A percentile compares a stretch with the other conserved stretches of the same genome.
phyloP scores from a whole-genome alignment of 2,113 vertebrate genomes.

The Channa argus region DNA sequence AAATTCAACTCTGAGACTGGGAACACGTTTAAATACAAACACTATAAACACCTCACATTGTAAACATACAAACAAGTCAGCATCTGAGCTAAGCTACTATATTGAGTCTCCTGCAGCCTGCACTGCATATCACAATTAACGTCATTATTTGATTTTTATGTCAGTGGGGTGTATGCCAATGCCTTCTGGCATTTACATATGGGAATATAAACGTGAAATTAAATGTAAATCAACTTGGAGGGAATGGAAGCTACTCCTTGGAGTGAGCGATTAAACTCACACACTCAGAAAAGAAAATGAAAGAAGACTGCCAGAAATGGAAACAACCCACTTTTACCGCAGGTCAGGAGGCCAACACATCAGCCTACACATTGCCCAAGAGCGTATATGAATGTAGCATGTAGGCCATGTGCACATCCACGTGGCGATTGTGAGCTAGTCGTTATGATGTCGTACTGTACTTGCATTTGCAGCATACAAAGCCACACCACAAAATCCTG shows the following conservation, averaged over 20 bases:
- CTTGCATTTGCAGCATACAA: too few relatives aligned
- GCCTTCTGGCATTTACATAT: conserved; percentile 86
- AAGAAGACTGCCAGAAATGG: conserved; percentile 1
- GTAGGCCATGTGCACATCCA: background rate
- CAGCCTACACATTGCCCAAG: conserved; percentile 1
- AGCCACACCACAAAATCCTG: too few relatives aligned
- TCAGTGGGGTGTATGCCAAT: conserved; percentile 77
- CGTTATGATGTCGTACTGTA: background rate
- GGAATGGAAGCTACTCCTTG: conserved; percentile 65
- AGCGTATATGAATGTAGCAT: background rate
- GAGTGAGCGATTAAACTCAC: conserved; percentile 58
- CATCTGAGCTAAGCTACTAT: background rate
- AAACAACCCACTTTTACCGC: conserved; percentile 26
- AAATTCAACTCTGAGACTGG: too few relatives aligned
- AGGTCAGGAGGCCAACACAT: conserved; percentile 56
- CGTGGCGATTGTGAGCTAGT: background rate
- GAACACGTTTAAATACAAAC: too few relatives aligned
- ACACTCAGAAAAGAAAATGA: background rate
- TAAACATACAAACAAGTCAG: too few relatives aligned
- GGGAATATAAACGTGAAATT: conserved; percentile 83
- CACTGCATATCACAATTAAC: conserved; percentile 81
- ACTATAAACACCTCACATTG: too few relatives aligned
- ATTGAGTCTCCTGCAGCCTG: conserved; percentile 14
- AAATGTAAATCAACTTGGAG: conserved; percentile 73
- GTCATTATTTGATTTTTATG: conserved; percentile 85